Percentiles rank a stretch among this genome's conserved stretches.
Evolutionary conservation across 2,113 vertebrate species (phyloP).

Genomic region (Pedetes capensis): DNA sequence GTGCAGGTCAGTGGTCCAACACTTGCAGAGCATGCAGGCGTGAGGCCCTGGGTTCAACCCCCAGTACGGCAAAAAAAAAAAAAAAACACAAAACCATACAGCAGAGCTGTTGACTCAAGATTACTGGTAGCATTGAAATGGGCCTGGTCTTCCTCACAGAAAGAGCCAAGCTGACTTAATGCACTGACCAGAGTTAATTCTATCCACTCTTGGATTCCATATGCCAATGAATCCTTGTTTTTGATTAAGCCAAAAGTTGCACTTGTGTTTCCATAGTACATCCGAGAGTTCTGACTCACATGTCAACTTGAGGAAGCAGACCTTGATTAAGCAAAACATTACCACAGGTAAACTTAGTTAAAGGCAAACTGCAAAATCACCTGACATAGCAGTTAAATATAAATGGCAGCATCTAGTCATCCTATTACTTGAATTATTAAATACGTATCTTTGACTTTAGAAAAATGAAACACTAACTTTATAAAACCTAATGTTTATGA

Average conservation of each 20-base stretch:
- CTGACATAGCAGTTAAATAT: background rate
- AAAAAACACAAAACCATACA: no score
- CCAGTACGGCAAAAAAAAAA: no score
- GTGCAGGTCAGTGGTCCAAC: no score
- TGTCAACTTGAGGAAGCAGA: background rate
- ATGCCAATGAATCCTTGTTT: background rate
- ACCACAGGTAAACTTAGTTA: background rate
- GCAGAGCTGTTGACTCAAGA: background rate
- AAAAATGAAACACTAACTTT: background rate
- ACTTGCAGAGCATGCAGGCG: no score
- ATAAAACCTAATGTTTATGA: conserved; percentile 18
- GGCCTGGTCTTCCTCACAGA: background rate
- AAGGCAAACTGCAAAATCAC: conserved; percentile 15
- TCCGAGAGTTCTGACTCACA: background rate
- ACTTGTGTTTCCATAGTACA: background rate
- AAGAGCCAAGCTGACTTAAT: background rate
- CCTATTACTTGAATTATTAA: background rate
- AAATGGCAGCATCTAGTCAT: background rate
- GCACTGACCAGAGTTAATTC: background rate
- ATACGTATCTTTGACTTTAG: background rate
- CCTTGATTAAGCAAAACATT: background rate
- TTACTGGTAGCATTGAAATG: background rate
- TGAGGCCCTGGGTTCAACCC: no score
- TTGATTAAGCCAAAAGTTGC: background rate
- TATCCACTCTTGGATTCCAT: background rate